A percentile compares a stretch with the other conserved stretches of the same genome.
Conservation (phyloP, 2,888 invertebrate species). For the Lordiphosa fenestrarum region DNA sequence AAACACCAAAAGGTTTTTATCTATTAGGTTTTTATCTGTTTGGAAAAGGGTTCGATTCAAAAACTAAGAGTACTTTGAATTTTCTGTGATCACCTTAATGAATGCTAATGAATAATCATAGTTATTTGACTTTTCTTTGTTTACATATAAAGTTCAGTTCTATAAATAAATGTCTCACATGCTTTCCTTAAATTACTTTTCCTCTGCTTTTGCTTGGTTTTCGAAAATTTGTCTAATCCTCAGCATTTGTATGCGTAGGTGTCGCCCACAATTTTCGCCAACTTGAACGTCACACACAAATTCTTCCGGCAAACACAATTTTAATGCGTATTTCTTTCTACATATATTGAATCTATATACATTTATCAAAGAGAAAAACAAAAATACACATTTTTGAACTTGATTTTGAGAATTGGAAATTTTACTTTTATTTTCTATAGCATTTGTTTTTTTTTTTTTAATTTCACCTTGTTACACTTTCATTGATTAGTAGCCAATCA, state of each 20-base stretch:
- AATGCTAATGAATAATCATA: constrained; percentile 1
- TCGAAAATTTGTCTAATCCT: constrained; percentile 20
- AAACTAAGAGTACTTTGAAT: no score
- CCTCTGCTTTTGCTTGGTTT: constrained; percentile 25
- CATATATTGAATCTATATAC: constrained; percentile 12
- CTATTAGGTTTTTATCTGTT: no score
- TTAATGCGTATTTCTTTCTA: constrained; percentile 9
- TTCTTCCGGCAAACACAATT: constrained; percentile 14
- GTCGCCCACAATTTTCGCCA: constrained; percentile 16
- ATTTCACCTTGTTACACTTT: constrained; percentile 7
- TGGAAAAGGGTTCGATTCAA: no score
- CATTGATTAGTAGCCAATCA: constrained; percentile 37
- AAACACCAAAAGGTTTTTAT: no score
- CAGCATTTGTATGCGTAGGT: constrained; percentile 35
- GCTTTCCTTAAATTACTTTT: constrained; percentile 12
- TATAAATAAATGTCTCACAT: constrained; percentile 19
- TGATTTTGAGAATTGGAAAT: constrained; percentile 24
- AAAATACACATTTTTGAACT: constrained; percentile 36
- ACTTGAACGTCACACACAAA: constrained; percentile 36
- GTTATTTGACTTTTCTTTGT: background rate
- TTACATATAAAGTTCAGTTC: constrained; percentile 1
- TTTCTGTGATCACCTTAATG: constrained; percentile 16
- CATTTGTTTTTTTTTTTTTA: constrained; percentile 5
- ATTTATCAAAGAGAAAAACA: constrained; percentile 24
- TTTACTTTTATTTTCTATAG: constrained; percentile 12